phyloP scores from a whole-genome alignment of 2,113 vertebrate species.

The Cromileptes altivelis region DNA sequence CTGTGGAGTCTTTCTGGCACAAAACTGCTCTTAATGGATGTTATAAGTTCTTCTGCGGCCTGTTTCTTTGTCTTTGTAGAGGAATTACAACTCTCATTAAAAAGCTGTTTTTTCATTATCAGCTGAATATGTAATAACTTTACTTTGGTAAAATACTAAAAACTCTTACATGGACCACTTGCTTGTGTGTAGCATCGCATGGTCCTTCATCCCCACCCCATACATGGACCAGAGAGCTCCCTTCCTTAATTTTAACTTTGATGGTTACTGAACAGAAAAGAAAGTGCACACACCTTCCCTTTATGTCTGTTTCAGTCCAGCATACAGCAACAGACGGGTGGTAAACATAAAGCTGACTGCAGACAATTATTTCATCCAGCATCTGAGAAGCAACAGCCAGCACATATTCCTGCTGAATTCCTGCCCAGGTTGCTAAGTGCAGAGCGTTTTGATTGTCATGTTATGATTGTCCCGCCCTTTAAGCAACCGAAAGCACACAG shows the following conservation, averaged over 20 bases:
- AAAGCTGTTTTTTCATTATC: conserved; percentile 2
- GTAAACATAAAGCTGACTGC: conserved; percentile 48
- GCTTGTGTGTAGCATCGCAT: background rate
- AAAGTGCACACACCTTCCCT: conserved; percentile 1
- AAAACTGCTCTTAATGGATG: conserved; percentile 46
- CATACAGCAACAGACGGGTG: conserved; percentile 37
- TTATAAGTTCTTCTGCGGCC: conserved; percentile 26
- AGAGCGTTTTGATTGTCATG: conserved; percentile 36
- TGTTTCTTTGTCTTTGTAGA: conserved; percentile 23
- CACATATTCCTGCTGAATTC: conserved; percentile 37
- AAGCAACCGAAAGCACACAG: conserved; percentile 27
- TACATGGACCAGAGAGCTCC: background rate
- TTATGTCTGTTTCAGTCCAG: conserved; percentile 9
- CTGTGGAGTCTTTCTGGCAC: conserved; percentile 27
- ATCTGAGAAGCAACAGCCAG: conserved; percentile 31
- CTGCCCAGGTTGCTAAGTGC: conserved; percentile 35
- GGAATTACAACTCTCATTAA: conserved; percentile 36
- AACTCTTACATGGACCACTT: background rate
- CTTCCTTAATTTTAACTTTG: conserved; percentile 9
- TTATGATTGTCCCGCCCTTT: conserved; percentile 47
- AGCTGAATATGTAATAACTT: background rate
- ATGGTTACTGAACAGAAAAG: conserved; percentile 8
- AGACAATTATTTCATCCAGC: conserved; percentile 44
- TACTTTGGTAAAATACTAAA: conserved; percentile 18
- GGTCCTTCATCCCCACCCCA: background rate